Percentiles rank a stretch among this genome's conserved stretches.
phyloP scores from a whole-genome alignment of 2,113 vertebrate genomes.

The Trichomycterus rosablanca region DNA sequence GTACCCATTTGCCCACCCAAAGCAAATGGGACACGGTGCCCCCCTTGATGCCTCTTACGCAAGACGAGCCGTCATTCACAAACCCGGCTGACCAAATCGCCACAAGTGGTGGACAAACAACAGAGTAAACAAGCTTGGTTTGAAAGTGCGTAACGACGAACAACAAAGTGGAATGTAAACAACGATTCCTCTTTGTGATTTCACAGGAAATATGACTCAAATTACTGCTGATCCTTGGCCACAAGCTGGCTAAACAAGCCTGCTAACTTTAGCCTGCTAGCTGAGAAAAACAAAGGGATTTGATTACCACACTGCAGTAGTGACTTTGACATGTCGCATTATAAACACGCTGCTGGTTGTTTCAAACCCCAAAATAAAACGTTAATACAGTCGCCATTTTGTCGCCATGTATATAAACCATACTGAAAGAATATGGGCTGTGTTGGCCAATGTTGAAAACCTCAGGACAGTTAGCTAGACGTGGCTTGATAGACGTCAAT shows the following conservation, averaged over 20 bases:
- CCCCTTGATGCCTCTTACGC: too few relatives aligned
- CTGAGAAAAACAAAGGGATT: slow-evolving; percentile 48
- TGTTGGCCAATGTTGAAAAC: too few relatives aligned
- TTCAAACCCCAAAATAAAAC: too few relatives aligned
- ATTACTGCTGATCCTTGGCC: neutral
- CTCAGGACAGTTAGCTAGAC: neutral
- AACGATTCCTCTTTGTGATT: too few relatives aligned
- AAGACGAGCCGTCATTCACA: slow-evolving; percentile 27
- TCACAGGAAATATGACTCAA: too few relatives aligned
- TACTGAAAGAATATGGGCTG: too few relatives aligned
- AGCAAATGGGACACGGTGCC: too few relatives aligned
- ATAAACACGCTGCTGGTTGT: neutral
- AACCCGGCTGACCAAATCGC: slow-evolving; percentile 16
- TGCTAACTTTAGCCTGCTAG: slow-evolving; percentile 41
- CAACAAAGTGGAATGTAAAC: too few relatives aligned
- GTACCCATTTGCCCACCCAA: too few relatives aligned
- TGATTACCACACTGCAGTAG: slow-evolving; percentile 27
- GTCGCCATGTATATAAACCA: too few relatives aligned
- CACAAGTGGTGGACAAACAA: slow-evolving; percentile 19
- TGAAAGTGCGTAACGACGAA: too few relatives aligned
- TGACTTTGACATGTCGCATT: neutral
- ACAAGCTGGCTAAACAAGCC: slow-evolving; percentile 4
- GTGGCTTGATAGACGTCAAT: slow-evolving; percentile 30
- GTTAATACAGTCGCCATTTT: too few relatives aligned
- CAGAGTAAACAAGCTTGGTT: neutral